A percentile compares a stretch with the other conserved stretches of the same genome.
Evolutionary conservation across 1,140 invertebrate species (phyloP).

Genomic region (Drosophila parvula): DNA sequence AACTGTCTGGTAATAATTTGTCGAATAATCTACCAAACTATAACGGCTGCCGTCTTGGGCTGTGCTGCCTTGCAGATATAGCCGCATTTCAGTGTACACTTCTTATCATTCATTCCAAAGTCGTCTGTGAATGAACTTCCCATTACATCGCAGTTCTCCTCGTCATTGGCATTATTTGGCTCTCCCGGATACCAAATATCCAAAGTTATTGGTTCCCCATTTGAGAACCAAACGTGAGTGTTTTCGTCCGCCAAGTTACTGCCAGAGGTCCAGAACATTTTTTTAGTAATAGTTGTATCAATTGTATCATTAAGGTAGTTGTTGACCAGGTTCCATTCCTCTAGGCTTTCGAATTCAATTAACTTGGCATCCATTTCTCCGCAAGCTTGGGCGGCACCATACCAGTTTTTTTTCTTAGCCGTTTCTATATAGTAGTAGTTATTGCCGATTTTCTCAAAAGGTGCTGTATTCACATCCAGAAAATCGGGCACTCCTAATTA

Average conservation of each 20-base stretch:
- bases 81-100: background rate
- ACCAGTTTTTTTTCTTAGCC: background rate
- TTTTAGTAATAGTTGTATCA: no score
- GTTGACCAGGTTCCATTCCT: background rate
- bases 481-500: background rate
- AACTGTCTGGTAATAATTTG: no score
- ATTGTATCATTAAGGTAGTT: background rate
- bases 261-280: background rate
- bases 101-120: background rate
- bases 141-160: background rate
- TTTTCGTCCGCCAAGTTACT: background rate
- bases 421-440: background rate
- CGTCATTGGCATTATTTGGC: background rate
- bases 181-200: background rate
- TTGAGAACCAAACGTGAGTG: background rate
- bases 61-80: background rate
- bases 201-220: background rate
- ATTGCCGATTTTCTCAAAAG: background rate
- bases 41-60: background rate
- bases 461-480: background rate
- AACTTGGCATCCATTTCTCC: background rate
- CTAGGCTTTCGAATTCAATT: background rate
- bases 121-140: no score
- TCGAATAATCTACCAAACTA: background rate
- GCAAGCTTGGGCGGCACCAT: background rate